Conservation (phyloP, 2,797 vertebrate genomes). For the Dromococcyx pavoninus region DNA sequence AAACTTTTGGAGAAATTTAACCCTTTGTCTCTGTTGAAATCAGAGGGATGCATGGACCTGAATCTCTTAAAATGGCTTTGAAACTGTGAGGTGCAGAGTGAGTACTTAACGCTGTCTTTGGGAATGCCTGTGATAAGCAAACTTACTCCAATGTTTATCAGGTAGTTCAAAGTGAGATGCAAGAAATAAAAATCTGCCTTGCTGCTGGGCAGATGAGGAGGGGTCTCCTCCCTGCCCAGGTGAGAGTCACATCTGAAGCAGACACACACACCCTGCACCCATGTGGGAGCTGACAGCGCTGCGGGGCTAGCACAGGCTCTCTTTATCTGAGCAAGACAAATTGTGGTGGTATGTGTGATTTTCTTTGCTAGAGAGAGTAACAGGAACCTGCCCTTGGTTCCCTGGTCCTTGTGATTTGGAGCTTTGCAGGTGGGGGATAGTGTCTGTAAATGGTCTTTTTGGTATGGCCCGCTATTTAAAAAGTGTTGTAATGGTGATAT, state of each 20-base stretch:
- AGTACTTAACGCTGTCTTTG: no score
- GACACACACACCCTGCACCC: not conserved
- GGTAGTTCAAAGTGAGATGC: not conserved
- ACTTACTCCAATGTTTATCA: not conserved
- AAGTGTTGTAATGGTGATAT: no score
- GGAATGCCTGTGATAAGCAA: not conserved
- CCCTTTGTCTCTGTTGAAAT: not conserved
- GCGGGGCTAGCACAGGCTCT: not conserved
- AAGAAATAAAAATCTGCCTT: not conserved
- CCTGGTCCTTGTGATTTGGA: no score
- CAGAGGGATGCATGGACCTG: not conserved
- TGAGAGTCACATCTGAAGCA: no score
- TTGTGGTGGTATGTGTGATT: not conserved
- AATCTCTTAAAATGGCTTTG: not conserved
- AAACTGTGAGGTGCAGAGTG: no score
- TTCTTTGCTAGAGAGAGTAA: not conserved
- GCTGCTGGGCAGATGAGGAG: not conserved
- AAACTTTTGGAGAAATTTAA: conserved; percentile 13
- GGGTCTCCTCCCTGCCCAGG: not conserved
- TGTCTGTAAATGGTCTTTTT: no score
- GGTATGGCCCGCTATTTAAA: no score
- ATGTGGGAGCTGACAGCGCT: not conserved
- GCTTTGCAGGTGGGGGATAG: no score
- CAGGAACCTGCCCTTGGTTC: not conserved
- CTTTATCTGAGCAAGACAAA: not conserved